Conservation (phyloP, 2,113 vertebrate genomes). For the Canis aureus region DNA sequence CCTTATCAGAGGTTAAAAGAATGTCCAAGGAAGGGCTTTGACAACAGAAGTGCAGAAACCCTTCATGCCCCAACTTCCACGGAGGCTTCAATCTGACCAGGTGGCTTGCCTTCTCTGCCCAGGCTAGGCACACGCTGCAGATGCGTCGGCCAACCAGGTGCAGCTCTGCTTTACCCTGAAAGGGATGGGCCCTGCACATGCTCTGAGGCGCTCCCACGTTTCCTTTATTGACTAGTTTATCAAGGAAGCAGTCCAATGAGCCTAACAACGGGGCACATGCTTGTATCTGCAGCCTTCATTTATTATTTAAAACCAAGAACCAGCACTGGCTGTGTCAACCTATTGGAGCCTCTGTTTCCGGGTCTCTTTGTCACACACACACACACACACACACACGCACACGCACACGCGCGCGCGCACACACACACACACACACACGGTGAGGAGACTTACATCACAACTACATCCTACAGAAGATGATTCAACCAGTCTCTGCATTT, state of each 20-base stretch:
- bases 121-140: fast-evolving
- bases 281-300: background rate
- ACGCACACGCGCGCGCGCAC: background rate
- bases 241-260: background rate
- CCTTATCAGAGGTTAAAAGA: background rate
- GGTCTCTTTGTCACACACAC: background rate
- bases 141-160: fast-evolving
- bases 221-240: background rate
- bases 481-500: constrained; percentile 72
- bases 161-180: fast-evolving
- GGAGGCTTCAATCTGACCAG: fast-evolving
- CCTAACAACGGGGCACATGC: fast-evolving
- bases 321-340: background rate
- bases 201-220: fast-evolving
- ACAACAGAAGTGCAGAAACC: background rate
- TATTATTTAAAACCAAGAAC: background rate
- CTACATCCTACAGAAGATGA: constrained; percentile 75
- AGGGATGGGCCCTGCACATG: fast-evolving
- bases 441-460: constrained; percentile 74
- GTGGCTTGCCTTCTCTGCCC: fast-evolving
- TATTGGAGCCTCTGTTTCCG: background rate
- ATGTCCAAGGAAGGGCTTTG: background rate
- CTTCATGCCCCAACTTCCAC: fast-evolving
- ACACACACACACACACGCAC: background rate
- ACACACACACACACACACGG: background rate